Evolutionary conservation across 2,113 vertebrate genomes (phyloP).

Genomic region (Pongo abelii): DNA sequence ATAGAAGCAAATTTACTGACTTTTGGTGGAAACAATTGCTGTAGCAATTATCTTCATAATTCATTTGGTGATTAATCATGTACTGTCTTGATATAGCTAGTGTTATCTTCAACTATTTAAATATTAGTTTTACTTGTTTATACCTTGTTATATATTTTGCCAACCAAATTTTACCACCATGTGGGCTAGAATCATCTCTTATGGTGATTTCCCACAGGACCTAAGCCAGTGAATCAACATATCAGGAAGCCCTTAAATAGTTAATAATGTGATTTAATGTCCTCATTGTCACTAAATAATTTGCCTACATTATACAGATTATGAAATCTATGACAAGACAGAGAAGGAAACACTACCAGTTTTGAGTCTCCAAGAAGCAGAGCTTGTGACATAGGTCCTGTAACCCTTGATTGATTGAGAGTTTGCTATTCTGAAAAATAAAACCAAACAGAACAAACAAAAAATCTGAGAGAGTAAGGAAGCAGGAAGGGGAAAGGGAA

Average conservation of each 20-base stretch:
- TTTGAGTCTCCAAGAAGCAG: neutral
- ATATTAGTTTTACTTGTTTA: slow-evolving; percentile 19
- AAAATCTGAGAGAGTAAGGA: neutral
- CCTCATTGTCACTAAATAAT: neutral
- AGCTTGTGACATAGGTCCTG: neutral
- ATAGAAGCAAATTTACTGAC: neutral
- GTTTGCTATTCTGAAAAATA: neutral
- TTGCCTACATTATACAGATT: slow-evolving; percentile 38
- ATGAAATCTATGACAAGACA: slow-evolving; percentile 13
- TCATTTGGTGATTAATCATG: neutral
- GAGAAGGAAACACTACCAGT: slow-evolving; percentile 40
- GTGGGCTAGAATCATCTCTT: neutral
- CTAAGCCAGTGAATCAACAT: neutral
- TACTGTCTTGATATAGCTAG: neutral
- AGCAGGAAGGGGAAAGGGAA: neutral
- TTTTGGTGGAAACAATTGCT: neutral
- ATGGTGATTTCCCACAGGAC: neutral
- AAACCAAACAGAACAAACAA: neutral
- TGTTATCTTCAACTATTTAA: neutral
- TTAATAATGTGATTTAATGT: slow-evolving; percentile 26
- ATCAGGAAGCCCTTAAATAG: neutral
- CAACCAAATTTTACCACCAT: neutral
- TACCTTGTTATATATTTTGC: neutral
- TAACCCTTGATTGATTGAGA: neutral
- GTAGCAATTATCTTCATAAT: neutral